Evolutionary conservation across 2,797 vertebrate species (phyloP).

Genomic region (Trichosurus vulpecula): DNA sequence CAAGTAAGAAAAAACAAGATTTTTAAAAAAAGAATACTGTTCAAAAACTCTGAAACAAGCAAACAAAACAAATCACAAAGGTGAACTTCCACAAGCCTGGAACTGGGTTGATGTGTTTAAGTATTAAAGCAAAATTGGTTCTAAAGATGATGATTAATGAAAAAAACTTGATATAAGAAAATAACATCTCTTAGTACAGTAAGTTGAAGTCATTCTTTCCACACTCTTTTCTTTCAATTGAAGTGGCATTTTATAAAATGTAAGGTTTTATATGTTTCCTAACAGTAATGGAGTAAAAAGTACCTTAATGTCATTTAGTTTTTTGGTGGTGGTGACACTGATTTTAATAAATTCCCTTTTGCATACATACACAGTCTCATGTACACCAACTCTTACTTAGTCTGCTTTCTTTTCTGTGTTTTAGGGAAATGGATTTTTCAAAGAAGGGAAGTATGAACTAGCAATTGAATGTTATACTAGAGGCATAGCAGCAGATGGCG

Average conservation of each 20-base stretch:
- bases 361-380: not conserved
- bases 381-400: constrained; percentile 4
- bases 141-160: constrained; percentile 91
- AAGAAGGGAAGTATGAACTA: constrained; percentile 94
- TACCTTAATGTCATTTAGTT: constrained; percentile 83
- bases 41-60: constrained; percentile 96
- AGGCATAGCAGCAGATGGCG: constrained; percentile 92
- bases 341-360: constrained; percentile 79
- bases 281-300: constrained; percentile 71
- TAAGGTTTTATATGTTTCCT: constrained; percentile 75
- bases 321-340: constrained; percentile 71
- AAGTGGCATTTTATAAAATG: constrained; percentile 83
- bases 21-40: constrained; percentile 93
- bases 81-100: constrained; percentile 96
- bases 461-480: constrained; percentile 94
- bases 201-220: constrained; percentile 74
- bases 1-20: constrained; percentile 94
- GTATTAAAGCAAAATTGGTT: constrained; percentile 97
- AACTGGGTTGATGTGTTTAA: constrained; percentile 98
- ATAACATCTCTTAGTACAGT: constrained; percentile 73
- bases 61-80: constrained; percentile 94
- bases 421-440: constrained; percentile 97
- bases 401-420: constrained; percentile 40
- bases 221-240: constrained; percentile 63
- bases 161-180: constrained; percentile 72